phyloP scores from a whole-genome alignment of 2,888 invertebrate genomes.

The Hemithea aestivaria region DNA sequence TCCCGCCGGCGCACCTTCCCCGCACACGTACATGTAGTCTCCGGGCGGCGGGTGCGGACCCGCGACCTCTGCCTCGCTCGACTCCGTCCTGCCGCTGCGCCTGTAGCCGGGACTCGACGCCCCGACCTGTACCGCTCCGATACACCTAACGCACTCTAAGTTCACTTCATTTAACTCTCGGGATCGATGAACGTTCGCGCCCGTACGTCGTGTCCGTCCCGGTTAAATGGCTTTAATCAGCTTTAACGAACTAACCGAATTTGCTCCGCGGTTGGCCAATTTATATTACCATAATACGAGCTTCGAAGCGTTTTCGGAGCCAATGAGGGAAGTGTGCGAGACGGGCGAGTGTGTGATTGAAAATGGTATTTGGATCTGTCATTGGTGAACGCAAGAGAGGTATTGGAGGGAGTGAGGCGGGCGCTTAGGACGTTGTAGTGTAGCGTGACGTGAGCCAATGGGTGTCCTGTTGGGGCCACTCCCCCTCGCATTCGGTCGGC shows the following conservation, averaged over 20 bases:
- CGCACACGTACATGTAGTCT: constrained; percentile 76
- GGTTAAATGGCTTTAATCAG: constrained; percentile 80
- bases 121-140: constrained; percentile 51
- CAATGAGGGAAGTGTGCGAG: constrained; percentile 57
- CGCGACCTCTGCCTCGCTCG: constrained; percentile 73
- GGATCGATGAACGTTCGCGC: constrained; percentile 71
- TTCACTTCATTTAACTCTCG: constrained; percentile 71
- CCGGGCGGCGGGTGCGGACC: constrained; percentile 69
- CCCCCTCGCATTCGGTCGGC: constrained; percentile 28
- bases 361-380: constrained; percentile 53
- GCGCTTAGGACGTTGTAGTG: constrained; percentile 50
- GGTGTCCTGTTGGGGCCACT: constrained; percentile 40
- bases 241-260: constrained; percentile 80
- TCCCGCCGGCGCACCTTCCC: constrained; percentile 44
- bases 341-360: constrained; percentile 27
- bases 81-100: constrained; percentile 58
- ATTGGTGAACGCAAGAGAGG: constrained; percentile 42
- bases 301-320: constrained; percentile 43
- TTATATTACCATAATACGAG: constrained; percentile 77
- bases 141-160: constrained; percentile 52
- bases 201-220: constrained; percentile 72
- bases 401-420: constrained; percentile 42
- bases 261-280: constrained; percentile 78
- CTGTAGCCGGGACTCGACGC: constrained; percentile 36
- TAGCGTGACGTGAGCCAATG: constrained; percentile 45